Base-by-base conservation (phyloP, 2,797 vertebrate species). In the Microctenopoma stevenorrisi region DNA sequence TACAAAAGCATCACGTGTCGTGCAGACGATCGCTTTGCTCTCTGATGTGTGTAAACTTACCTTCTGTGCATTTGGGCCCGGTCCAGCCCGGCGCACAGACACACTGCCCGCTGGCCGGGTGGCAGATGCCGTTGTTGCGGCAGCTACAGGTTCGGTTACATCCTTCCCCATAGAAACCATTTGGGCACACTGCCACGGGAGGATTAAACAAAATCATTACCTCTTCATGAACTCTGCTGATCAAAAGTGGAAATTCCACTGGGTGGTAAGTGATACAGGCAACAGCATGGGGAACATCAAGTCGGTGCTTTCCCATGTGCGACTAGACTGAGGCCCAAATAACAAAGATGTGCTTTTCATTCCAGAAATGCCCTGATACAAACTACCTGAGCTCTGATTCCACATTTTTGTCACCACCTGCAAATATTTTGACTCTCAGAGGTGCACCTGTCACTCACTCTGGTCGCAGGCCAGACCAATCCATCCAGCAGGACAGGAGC, bases 141-240 rank as follows among this genome's bases (percentile, higher is more conserved):
- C 97, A 99, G 61, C 18, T 4, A 64, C 98, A 99, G 53, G 72
- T 83, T 86, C 88, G 94, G 91, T 94, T 95, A 92, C 98, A 99
- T 83, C 91, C 92, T n/a, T 92, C 85, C 5, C 97, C 96, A 0
- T 95, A 96, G 61, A 86, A 94, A 60, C 92, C 92, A 7, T 88
- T 64, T 0, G 85, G 95, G 90, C 98, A 99, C 0, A 82, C 97
- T 99, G 88, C 73, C 64, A 84, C 64, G 8, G 64, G 74, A 82
- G 13, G 74, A 78, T 79, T 57, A 81, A 70, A 87, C 66, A 87
- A 86, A 79, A 80, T 74, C 49, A 51, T 84, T 74, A 89, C 83
- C 88, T 78, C 66, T 37, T 61, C 66, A 33, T 91, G 89, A 90
- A 86, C 90, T 78, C 73, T 68, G 70, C 26, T 57, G 71, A 88